These are phyloP conservation scores for Phyllostomus hastatus DNA, from an alignment of 2,113 vertebrate genomes.

Conservation along the genomic window DNA sequence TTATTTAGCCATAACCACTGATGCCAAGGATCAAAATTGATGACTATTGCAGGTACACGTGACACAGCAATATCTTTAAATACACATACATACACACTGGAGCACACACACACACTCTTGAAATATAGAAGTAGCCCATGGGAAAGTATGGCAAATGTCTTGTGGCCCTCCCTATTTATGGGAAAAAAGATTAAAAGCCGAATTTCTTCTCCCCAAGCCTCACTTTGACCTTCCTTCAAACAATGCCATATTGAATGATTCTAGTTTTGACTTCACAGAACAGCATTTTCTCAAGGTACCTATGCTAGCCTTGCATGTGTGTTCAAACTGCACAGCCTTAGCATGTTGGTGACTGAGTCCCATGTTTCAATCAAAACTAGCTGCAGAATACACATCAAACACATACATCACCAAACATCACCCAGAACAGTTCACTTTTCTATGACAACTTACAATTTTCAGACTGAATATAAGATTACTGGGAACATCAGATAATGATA, in stretches of 20 bases:
- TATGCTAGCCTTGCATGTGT: not conserved
- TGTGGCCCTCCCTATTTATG: not conserved
- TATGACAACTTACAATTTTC: not conserved
- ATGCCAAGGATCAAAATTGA: not conserved
- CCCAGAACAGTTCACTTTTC: not conserved
- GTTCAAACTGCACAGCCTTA: not conserved
- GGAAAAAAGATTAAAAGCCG: not conserved
- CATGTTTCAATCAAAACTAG: not conserved
- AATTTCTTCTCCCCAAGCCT: not conserved
- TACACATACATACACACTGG: not conserved
- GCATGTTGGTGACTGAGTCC: not conserved
- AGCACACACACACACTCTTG: not conserved
- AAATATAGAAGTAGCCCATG: not conserved
- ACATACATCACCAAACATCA: not conserved
- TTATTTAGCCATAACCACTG: not conserved
- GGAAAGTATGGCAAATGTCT: not conserved
- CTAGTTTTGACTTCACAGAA: not conserved
- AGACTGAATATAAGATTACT: not conserved
- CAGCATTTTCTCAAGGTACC: not conserved
- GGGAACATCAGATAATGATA: not conserved
- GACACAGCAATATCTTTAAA: not conserved
- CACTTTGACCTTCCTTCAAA: not conserved
- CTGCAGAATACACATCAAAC: not conserved
- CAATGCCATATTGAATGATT: not conserved
- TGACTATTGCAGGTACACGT: not conserved